Conservation (phyloP, 2,888 invertebrate species). For the Drosophila phalerata region DNA sequence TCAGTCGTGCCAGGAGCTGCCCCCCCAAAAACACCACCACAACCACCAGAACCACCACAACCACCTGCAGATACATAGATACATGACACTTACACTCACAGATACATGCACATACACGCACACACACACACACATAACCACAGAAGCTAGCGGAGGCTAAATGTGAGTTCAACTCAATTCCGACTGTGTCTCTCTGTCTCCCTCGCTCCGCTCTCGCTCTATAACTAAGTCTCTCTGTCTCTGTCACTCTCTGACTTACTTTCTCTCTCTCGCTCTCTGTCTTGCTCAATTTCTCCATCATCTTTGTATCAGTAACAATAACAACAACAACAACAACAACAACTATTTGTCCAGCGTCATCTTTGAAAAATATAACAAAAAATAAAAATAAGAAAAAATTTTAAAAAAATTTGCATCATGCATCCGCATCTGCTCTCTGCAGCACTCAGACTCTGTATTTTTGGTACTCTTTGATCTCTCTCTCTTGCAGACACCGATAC, state of each 20-base stretch:
- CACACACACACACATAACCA: conserved; percentile 21
- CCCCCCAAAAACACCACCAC: conserved; percentile 16
- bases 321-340: conserved; percentile 63
- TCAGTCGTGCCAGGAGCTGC: conserved; percentile 51
- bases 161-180: conserved; percentile 57
- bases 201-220: conserved; percentile 21
- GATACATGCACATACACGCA: conserved; percentile 4
- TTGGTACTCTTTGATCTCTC: conserved; percentile 81
- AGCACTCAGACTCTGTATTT: conserved; percentile 71
- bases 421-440: conserved; percentile 60
- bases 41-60: conserved; percentile 22
- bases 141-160: conserved; percentile 50
- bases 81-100: conserved; percentile 2
- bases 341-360: conserved; percentile 72
- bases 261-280: conserved; percentile 34
- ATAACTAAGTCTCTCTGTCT: conserved; percentile 13
- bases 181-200: conserved; percentile 48
- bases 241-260: conserved; percentile 12
- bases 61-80: not conserved
- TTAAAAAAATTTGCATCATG: conserved; percentile 63
- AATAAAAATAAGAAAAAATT: conserved; percentile 6
- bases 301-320: conserved; percentile 61
- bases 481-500: conserved; percentile 84
- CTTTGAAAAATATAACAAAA: conserved; percentile 39
- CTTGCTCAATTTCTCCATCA: conserved; percentile 59